Evolutionary conservation across 2,113 vertebrate species (phyloP).

Genomic region (Tursiops truncatus): DNA sequence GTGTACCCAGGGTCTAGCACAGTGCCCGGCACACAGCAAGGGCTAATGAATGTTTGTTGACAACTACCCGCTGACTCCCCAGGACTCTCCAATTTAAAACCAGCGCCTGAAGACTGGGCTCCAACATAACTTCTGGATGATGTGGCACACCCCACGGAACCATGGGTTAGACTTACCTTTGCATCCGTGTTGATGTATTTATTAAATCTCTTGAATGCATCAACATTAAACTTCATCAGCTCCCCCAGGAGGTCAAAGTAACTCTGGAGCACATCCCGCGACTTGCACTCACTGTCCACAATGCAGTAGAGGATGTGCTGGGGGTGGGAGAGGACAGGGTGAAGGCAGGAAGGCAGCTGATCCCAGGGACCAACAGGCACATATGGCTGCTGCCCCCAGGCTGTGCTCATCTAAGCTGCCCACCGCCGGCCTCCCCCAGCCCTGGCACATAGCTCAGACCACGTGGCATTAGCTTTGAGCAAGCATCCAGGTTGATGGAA

Average conservation of each 20-base stretch:
- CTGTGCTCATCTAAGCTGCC: background rate
- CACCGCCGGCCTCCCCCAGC: background rate
- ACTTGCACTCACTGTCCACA: conserved; percentile 98
- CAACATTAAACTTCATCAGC: conserved; percentile 99
- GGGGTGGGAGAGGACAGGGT: background rate
- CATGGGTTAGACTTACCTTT: conserved; percentile 87
- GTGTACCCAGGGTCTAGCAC: background rate
- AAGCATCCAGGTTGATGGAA: background rate
- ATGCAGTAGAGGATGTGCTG: conserved; percentile 99
- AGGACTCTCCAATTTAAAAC: background rate
- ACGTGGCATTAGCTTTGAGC: background rate
- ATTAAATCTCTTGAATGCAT: conserved; percentile 99
- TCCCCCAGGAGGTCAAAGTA: conserved; percentile 99
- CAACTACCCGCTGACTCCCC: background rate
- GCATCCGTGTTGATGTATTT: conserved; percentile 98
- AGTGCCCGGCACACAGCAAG: background rate
- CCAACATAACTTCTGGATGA: background rate
- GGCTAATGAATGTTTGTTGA: background rate
- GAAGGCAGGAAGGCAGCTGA: background rate
- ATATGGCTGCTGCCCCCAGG: background rate
- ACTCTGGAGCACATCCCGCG: conserved; percentile 97
- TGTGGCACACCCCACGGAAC: rapidly evolving
- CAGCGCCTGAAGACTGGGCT: background rate
- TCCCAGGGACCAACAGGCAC: background rate
- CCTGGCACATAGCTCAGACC: background rate